Conservation (phyloP, 2,797 vertebrate genomes). For the Sebastes glaucus region DNA sequence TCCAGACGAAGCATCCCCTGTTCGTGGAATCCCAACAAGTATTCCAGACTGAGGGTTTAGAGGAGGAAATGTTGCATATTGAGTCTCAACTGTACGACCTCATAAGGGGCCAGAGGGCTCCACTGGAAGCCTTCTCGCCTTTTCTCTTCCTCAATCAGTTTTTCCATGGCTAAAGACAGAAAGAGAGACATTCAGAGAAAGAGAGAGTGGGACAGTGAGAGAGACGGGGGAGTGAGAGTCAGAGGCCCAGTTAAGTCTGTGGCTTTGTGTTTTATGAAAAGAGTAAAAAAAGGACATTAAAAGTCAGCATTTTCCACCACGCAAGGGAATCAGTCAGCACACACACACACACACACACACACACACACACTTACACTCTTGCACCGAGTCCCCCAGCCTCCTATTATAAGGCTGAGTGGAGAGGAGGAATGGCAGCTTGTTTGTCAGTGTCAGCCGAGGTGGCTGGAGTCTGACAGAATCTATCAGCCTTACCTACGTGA, state of each 20-base stretch:
- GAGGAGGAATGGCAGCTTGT: constrained; percentile 68
- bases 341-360: constrained; percentile 16
- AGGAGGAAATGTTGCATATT: constrained; percentile 15
- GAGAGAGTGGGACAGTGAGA: constrained; percentile 53
- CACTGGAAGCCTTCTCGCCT: constrained; percentile 45
- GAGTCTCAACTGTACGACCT: neutral
- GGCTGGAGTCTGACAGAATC: constrained; percentile 17
- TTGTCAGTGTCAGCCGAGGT: constrained; percentile 40
- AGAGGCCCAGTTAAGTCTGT: constrained; percentile 79
- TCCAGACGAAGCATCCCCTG: neutral
- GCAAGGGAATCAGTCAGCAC: constrained; percentile 58
- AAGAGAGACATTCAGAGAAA: constrained; percentile 20
- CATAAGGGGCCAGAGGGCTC: constrained; percentile 34
- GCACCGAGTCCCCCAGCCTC: constrained; percentile 58
- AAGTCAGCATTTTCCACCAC: constrained; percentile 83
- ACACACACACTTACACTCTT: constrained; percentile 25
- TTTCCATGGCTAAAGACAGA: constrained; percentile 64
- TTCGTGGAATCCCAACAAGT: neutral
- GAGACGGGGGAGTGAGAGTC: constrained; percentile 63
- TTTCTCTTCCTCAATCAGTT: constrained; percentile 55
- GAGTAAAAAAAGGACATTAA: constrained; percentile 72
- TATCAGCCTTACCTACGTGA: neutral
- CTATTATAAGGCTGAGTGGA: constrained; percentile 76
- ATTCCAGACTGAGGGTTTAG: neutral
- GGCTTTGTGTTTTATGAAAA: constrained; percentile 83